These are phyloP conservation scores for Carpatolechia fugitivella DNA, from an alignment of 2,888 invertebrate genomes.

Conservation along the genomic window DNA sequence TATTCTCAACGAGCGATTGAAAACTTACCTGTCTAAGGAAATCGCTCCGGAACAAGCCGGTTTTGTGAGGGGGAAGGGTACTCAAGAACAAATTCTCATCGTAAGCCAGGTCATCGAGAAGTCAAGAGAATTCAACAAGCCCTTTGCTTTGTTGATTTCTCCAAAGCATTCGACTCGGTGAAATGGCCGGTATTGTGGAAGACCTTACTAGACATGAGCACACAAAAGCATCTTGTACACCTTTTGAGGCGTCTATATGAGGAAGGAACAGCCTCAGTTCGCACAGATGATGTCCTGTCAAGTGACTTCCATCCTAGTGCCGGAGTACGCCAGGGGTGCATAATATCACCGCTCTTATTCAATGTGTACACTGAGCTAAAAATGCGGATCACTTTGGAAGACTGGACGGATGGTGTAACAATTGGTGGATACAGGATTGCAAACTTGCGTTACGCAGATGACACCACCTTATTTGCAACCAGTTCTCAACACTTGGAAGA, in stretches of 20 bases:
- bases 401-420: no score
- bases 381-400: no score
- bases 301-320: no score
- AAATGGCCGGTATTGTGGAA: not conserved
- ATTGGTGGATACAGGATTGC: no score
- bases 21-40: no score
- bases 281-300: not conserved
- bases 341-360: no score
- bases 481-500: no score
- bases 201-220: not conserved
- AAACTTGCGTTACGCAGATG: no score
- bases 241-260: not conserved
- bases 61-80: slow-evolving; percentile 5
- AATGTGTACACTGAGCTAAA: no score
- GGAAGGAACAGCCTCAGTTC: not conserved
- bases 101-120: slow-evolving; percentile 13
- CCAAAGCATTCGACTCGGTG: slow-evolving; percentile 8
- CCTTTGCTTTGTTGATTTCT: slow-evolving; percentile 19
- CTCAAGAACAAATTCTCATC: slow-evolving; percentile 21
- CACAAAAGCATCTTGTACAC: not conserved
- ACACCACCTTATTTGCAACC: no score
- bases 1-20: not conserved
- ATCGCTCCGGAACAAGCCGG: no score
- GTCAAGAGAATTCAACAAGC: slow-evolving; percentile 19
- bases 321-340: no score